These are phyloP conservation scores for Drosophila neoperkinsi DNA, from an alignment of 2,888 invertebrate genomes.

Conservation along the genomic window DNA sequence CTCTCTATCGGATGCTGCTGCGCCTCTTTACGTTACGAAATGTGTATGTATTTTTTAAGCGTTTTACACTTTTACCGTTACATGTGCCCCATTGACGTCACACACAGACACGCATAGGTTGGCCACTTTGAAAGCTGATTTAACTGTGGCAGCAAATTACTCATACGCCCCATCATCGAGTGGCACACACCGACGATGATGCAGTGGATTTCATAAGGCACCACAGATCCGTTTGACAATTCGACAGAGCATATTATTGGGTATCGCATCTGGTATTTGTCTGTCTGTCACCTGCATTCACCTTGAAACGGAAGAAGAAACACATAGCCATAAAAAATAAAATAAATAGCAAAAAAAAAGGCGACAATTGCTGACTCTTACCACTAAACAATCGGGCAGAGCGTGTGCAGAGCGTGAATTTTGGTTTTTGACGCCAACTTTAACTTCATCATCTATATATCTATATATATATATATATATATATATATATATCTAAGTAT, in stretches of 20 bases:
- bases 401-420: constrained; percentile 40
- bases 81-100: constrained; percentile 67
- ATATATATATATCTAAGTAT: constrained; percentile 21
- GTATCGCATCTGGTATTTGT: constrained; percentile 3
- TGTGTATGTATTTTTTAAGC: constrained; percentile 31
- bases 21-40: constrained; percentile 68
- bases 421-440: constrained; percentile 23
- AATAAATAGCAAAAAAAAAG: constrained; percentile 17
- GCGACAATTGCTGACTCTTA: constrained; percentile 42
- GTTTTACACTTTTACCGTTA: constrained; percentile 66
- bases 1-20: constrained; percentile 46
- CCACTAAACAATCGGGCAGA: constrained; percentile 18
- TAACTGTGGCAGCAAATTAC: constrained; percentile 60
- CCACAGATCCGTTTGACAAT: constrained; percentile 64
- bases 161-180: constrained; percentile 59
- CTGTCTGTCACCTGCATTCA: constrained; percentile 52
- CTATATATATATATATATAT: constrained; percentile 24
- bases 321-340: constrained; percentile 9
- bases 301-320: constrained; percentile 66
- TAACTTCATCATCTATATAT: constrained; percentile 45
- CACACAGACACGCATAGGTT: constrained; percentile 12
- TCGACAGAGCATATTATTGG: constrained; percentile 9
- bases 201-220: constrained; percentile 64
- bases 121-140: constrained; percentile 53
- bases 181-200: constrained; percentile 59